Evolutionary conservation across 1,140 invertebrate species (phyloP), one percentile per base, ranked within the genome.

Genomic region (Andrena cerasifolii): DNA sequence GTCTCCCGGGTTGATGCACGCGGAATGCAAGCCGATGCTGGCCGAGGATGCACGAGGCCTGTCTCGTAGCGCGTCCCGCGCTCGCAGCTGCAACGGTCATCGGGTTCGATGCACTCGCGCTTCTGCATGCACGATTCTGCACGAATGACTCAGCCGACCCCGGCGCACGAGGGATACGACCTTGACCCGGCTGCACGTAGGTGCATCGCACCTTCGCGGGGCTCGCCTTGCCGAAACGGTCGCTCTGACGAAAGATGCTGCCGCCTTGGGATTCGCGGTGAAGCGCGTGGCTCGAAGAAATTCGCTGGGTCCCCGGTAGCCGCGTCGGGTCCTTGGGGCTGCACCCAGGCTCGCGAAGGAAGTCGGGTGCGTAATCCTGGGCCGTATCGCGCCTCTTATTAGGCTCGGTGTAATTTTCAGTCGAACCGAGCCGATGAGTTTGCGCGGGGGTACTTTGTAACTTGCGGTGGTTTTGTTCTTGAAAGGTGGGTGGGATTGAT

Each of bases 71-170:
- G 62, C 65, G 71, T 49, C 58, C 49, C 71, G 84, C 84, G 83
- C 82, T 87, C 85, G 90, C 91, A 91, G 89, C 90, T 90, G 91
- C 91, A 91, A 91, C 90, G 91, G 90, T 91, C 90, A 91, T 89
- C 86, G 89, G 83, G 91, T 91, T 92, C 91, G 91, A 92, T 91
- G 91, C 89, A 92, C 91, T 90, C 74, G 79, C 79, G 73, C 67
- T 40, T 74, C 58, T 54, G 86, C 80, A 85, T 86, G 83, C 80
- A 84, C 85, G 85, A 89, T 86, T 87, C 84, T 88, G 84, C 87
- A 86, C 84, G 82, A 90, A 88, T 90, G 88, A 89, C 87, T 89
- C 89, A 89, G 90, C 87, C 83, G 68, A 86, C 80, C 87, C 53
- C 80, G 85, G 79, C 82, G 87, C 86, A 81, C 86, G 88, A 88